These are phyloP conservation scores for Leucania comma DNA, from an alignment of 2,888 invertebrate species.

Conservation along the genomic window DNA sequence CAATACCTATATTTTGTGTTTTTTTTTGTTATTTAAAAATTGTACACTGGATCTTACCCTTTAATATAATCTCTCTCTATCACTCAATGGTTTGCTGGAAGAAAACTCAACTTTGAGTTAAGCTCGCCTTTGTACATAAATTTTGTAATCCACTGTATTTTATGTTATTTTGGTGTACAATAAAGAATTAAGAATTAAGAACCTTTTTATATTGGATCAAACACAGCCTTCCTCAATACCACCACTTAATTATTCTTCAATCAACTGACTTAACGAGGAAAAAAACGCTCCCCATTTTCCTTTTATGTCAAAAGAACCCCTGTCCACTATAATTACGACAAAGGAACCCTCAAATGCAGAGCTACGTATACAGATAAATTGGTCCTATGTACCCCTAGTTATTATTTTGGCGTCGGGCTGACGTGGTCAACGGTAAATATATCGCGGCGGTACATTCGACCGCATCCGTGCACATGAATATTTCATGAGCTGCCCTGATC, in stretches of 20 bases:
- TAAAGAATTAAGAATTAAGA: too few relatives aligned
- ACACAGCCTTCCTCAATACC: slow-evolving; percentile 29
- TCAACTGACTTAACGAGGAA: slow-evolving; percentile 39
- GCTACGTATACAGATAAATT: slow-evolving; percentile 39
- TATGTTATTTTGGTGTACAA: too few relatives aligned
- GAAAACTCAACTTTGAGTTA: too few relatives aligned
- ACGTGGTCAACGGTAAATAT: slow-evolving; percentile 80
- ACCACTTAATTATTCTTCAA: slow-evolving; percentile 49
- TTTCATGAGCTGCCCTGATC: slow-evolving; percentile 81
- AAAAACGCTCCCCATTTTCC: slow-evolving; percentile 41
- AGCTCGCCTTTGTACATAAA: too few relatives aligned
- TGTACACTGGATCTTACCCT: too few relatives aligned
- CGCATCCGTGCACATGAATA: slow-evolving; percentile 80
- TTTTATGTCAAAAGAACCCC: slow-evolving; percentile 36
- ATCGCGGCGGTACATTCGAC: slow-evolving; percentile 72
- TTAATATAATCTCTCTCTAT: too few relatives aligned
- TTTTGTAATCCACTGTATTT: too few relatives aligned
- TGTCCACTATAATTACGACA: slow-evolving; percentile 53
- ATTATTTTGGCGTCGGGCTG: slow-evolving; percentile 75
- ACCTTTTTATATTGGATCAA: slow-evolving; percentile 20
- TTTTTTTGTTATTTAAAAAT: too few relatives aligned
- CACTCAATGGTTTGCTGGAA: too few relatives aligned
- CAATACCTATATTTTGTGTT: too few relatives aligned
- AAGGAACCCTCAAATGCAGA: slow-evolving; percentile 61
- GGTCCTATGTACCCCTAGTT: slow-evolving; percentile 61